A percentile compares a stretch with the other conserved stretches of the same genome.
Conservation (phyloP, 2,113 vertebrate genomes). For the Microcebus lehilahytsara region DNA sequence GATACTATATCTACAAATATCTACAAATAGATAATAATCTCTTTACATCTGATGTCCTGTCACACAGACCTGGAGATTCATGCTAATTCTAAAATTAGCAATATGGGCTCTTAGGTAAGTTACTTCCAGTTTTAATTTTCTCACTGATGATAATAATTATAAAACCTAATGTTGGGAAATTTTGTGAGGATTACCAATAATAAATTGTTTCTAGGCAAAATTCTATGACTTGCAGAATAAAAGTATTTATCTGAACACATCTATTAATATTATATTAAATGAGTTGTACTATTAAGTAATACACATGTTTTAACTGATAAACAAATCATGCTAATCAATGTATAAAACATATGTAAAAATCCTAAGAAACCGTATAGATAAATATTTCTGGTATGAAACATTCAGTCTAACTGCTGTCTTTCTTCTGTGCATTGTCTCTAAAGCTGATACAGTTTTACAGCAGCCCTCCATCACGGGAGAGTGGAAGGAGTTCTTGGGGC, state of each 20-base stretch:
- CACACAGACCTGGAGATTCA: neutral
- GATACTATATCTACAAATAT: neutral
- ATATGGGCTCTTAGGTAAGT: neutral
- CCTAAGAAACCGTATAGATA: neutral
- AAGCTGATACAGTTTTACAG: neutral
- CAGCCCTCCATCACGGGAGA: neutral
- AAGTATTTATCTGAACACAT: neutral
- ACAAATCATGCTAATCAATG: neutral
- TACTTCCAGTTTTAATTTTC: neutral
- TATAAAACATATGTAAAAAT: neutral
- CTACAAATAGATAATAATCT: neutral
- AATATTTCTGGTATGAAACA: neutral
- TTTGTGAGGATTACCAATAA: conserved; percentile 1
- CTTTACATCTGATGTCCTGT: neutral
- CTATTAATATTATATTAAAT: neutral
- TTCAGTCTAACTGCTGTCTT: neutral
- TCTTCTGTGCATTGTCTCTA: neutral
- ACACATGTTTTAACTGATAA: neutral
- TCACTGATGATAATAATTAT: neutral
- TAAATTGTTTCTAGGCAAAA: neutral
- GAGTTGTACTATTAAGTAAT: neutral
- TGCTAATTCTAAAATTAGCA: neutral
- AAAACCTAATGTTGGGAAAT: neutral
- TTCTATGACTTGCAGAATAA: neutral
- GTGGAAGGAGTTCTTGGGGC: neutral